These are phyloP conservation scores for Oreochromis grahami DNA, from an alignment of 2,797 vertebrate species.

Conservation along the genomic window DNA sequence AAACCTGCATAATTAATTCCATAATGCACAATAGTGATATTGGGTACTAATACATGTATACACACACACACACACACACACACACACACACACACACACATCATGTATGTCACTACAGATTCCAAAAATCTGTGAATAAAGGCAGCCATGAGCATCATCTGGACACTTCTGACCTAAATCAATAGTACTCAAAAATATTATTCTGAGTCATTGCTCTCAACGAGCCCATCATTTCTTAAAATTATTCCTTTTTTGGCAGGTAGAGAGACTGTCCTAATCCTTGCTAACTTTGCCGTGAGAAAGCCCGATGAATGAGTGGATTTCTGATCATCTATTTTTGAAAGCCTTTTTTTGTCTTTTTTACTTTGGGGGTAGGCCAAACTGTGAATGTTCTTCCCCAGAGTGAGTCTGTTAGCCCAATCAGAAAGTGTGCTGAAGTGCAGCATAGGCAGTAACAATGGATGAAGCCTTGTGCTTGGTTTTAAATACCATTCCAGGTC, in stretches of 20 bases:
- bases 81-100: too few species aligned
- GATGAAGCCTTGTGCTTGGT: conserved; percentile 32
- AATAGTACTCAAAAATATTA: not conserved
- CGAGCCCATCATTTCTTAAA: not conserved
- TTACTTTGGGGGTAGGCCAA: conserved; percentile 4
- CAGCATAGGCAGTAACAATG: conserved; percentile 36
- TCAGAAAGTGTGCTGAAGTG: conserved; percentile 35
- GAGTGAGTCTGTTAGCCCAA: conserved; percentile 48
- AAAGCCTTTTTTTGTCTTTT: not conserved
- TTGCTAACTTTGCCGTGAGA: conserved; percentile 27
- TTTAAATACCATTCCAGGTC: conserved; percentile 61
- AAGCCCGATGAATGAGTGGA: not conserved
- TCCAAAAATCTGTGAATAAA: not conserved
- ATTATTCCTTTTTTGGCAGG: not conserved
- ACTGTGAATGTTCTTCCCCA: conserved; percentile 25
- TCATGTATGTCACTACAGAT: not conserved
- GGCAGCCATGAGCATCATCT: not conserved
- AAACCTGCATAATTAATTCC: not conserved
- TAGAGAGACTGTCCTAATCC: not conserved
- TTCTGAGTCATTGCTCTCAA: not conserved
- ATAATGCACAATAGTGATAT: not conserved
- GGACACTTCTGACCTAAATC: not conserved
- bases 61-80: fast-evolving
- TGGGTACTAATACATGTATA: not conserved
- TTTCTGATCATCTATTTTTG: not conserved